Conservation (phyloP, 1,140 invertebrate genomes). For the Platyscapa corneri region DNA sequence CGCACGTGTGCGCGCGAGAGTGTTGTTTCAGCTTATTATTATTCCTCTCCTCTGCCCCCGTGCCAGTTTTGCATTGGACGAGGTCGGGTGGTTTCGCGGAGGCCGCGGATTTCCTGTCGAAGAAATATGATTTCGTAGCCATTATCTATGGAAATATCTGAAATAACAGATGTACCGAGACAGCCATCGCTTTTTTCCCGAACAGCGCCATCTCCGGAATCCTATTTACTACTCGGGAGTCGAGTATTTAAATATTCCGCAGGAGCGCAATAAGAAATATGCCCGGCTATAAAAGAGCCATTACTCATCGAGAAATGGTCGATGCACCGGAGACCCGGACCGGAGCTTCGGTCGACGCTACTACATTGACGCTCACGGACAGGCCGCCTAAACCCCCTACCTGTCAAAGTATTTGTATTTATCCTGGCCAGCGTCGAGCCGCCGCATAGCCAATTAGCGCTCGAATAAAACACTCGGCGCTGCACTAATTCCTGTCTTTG, state of each 20-base stretch:
- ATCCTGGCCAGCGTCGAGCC: too few species aligned
- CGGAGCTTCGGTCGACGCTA: too few species aligned
- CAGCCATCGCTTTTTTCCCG: slow-evolving; percentile 4
- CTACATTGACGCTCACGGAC: too few species aligned
- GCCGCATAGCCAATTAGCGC: too few species aligned
- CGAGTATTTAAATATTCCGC: slow-evolving; percentile 12
- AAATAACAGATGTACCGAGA: slow-evolving; percentile 1
- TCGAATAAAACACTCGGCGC: too few species aligned
- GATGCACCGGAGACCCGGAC: too few species aligned
- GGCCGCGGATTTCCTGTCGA: neutral
- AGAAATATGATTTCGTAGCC: slow-evolving; percentile 35
- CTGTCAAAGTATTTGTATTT: too few species aligned
- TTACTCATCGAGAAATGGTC: neutral
- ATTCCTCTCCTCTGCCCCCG: too few species aligned
- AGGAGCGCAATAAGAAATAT: slow-evolving; percentile 9
- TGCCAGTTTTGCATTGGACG: neutral
- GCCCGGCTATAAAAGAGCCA: neutral
- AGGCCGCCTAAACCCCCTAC: too few species aligned
- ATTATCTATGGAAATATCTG: slow-evolving; percentile 45
- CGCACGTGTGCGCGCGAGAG: too few species aligned
- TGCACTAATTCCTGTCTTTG: too few species aligned
- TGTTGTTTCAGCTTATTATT: too few species aligned
- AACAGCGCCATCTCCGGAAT: neutral
- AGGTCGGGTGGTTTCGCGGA: neutral
- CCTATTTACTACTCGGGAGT: slow-evolving; percentile 31